Conservation (phyloP, 2,797 vertebrate species). For the Scomberomorus guttatus region DNA sequence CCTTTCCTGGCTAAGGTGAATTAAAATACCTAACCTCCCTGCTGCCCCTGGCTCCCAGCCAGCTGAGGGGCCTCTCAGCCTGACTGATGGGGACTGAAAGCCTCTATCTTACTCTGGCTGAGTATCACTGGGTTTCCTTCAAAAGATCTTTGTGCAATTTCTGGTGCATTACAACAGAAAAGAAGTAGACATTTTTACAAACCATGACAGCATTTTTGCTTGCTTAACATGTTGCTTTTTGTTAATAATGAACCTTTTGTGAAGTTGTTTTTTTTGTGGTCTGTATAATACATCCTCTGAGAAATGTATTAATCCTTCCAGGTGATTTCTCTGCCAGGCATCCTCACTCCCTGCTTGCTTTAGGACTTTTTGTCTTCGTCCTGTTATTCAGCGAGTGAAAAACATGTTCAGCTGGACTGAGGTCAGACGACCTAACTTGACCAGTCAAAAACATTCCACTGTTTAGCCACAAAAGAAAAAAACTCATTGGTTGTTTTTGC, state of each 20-base stretch:
- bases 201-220: not conserved
- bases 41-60: constrained; percentile 53
- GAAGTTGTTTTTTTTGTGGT: not conserved
- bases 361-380: constrained; percentile 28
- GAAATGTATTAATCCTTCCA: constrained; percentile 33
- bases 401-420: constrained; percentile 41
- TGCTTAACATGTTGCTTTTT: not conserved
- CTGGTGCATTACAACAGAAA: not conserved
- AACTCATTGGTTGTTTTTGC: constrained; percentile 36
- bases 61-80: constrained; percentile 57
- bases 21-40: constrained; percentile 74
- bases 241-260: not conserved
- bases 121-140: constrained; percentile 21
- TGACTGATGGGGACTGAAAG: constrained; percentile 36
- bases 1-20: constrained; percentile 66
- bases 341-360: constrained; percentile 24
- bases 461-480: constrained; percentile 52
- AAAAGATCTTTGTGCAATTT: not conserved
- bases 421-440: constrained; percentile 42
- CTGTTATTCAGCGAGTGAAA: constrained; percentile 29
- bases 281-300: constrained; percentile 15
- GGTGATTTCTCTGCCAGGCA: constrained; percentile 28
- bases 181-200: not conserved
- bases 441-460: constrained; percentile 57
- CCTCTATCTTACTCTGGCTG: constrained; percentile 25